Evolutionary conservation across 2,113 vertebrate genomes (phyloP).

Genomic region (Chitala chitala): DNA sequence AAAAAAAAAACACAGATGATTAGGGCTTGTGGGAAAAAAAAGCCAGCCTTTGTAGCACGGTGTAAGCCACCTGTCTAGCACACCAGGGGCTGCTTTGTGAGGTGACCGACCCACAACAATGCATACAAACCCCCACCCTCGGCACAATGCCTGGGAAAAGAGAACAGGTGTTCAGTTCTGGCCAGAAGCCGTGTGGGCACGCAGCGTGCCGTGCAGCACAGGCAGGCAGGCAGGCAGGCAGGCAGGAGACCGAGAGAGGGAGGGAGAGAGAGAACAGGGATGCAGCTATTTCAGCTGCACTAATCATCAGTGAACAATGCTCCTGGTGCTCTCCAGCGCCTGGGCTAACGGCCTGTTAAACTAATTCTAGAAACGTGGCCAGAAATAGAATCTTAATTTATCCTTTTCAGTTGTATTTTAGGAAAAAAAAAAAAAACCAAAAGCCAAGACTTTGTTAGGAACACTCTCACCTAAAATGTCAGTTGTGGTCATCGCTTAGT

Average conservation of each 20-base stretch:
- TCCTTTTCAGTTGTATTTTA: not conserved
- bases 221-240: not conserved
- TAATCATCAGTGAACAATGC: not conserved
- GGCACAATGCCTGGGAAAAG: constrained; percentile 35
- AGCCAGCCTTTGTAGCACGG: constrained; percentile 17
- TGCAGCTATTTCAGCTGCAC: constrained; percentile 2
- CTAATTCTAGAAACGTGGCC: not conserved
- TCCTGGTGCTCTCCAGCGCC: too few relatives aligned
- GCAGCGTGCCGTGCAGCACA: too few relatives aligned
- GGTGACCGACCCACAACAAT: constrained; percentile 28
- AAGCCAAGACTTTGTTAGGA: too few relatives aligned
- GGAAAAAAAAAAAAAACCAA: not conserved
- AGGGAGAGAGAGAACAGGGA: not conserved
- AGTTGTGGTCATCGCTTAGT: too few relatives aligned
- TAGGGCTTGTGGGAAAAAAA: constrained; percentile 16
- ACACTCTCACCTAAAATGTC: too few relatives aligned
- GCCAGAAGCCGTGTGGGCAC: constrained; percentile 19
- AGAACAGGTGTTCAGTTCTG: constrained; percentile 35
- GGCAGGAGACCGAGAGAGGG: not conserved
- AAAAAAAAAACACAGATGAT: constrained; percentile 18
- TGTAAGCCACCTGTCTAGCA: constrained; percentile 29
- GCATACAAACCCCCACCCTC: constrained; percentile 24
- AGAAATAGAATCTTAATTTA: not conserved
- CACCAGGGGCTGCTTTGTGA: constrained; percentile 28
- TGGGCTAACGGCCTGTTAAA: not conserved